Conservation (phyloP, 2,888 invertebrate species). For the Trachelus tabidus region DNA sequence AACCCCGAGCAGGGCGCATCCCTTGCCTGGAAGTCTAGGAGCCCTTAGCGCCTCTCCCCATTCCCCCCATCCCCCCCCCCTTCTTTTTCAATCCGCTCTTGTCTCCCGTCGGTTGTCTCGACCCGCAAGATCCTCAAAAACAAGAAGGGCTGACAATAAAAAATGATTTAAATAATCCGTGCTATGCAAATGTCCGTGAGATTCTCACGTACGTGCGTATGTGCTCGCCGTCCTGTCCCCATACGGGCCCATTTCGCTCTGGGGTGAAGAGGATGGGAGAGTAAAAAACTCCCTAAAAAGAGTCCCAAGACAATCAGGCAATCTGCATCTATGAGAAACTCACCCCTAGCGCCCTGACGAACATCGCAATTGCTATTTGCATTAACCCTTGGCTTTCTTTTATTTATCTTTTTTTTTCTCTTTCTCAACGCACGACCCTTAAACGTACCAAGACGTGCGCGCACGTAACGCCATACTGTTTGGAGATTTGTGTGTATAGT, state of each 20-base stretch:
- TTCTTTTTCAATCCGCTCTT: constrained; percentile 9
- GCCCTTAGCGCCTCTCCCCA: constrained; percentile 15
- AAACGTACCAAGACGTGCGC: no score
- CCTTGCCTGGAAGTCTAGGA: neutral
- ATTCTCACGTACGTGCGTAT: constrained; percentile 54
- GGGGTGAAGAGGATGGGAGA: constrained; percentile 24
- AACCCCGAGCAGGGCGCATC: constrained; percentile 1
- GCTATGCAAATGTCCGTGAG: constrained; percentile 58
- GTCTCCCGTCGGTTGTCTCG: constrained; percentile 3
- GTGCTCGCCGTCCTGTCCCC: constrained; percentile 5
- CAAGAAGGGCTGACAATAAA: constrained; percentile 54
- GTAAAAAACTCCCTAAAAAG: constrained; percentile 30
- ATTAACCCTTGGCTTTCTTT: no score
- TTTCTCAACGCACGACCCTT: no score
- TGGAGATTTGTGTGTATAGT: no score
- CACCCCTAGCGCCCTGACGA: no score
- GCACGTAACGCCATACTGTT: no score
- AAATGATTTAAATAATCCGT: constrained; percentile 65
- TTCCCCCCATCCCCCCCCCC: neutral
- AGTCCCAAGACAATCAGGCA: constrained; percentile 53
- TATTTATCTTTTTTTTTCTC: no score
- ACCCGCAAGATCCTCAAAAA: constrained; percentile 51
- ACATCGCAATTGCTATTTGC: no score
- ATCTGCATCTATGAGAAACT: constrained; percentile 46
- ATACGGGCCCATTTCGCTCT: neutral